phyloP scores from a whole-genome alignment of 2,888 invertebrate species.

The Lasioglossum malachurum region DNA sequence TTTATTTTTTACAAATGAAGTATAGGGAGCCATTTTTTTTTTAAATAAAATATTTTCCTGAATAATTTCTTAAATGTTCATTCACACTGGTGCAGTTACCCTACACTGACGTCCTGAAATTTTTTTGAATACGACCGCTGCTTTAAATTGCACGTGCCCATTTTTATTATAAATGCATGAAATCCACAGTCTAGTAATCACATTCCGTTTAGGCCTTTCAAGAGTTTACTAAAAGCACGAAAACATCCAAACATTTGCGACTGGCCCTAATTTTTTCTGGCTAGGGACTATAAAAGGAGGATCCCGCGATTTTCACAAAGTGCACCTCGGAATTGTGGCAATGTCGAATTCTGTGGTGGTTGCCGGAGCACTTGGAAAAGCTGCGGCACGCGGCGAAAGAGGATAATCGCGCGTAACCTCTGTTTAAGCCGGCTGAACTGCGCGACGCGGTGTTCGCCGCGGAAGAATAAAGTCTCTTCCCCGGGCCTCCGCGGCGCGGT shows the following conservation, averaged over 20 bases:
- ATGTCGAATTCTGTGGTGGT: neutral
- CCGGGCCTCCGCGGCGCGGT: constrained; percentile 12
- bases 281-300: neutral
- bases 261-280: neutral
- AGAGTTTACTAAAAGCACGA: neutral
- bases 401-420: constrained; percentile 72
- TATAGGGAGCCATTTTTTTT: too few relatives aligned
- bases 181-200: too few relatives aligned
- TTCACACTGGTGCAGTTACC: too few relatives aligned
- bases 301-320: neutral
- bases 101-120: too few relatives aligned
- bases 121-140: too few relatives aligned
- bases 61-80: too few relatives aligned
- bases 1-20: too few relatives aligned
- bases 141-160: too few relatives aligned
- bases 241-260: neutral
- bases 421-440: constrained; percentile 67
- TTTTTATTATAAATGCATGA: too few relatives aligned
- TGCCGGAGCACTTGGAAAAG: constrained; percentile 17
- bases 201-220: neutral
- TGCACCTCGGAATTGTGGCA: neutral
- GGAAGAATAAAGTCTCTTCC: constrained; percentile 63
- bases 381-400: constrained; percentile 38
- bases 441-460: constrained; percentile 55
- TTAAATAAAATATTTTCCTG: too few relatives aligned